Conservation (phyloP, 2,113 vertebrate species). For the Tachycineta bicolor region DNA sequence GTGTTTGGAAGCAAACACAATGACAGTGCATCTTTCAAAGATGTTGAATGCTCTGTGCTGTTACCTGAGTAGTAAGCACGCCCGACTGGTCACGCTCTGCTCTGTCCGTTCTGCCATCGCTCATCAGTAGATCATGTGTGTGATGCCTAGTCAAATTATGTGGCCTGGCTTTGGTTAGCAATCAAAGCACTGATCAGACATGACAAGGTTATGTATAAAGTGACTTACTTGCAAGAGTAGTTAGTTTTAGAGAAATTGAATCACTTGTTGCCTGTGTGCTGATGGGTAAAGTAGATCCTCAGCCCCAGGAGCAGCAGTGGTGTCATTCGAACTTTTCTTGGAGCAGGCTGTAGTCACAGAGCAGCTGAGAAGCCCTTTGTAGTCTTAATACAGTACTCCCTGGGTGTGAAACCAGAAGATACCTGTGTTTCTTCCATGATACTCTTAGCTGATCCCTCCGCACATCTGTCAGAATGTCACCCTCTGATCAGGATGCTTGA, state of each 20-base stretch:
- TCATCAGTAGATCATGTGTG: background rate
- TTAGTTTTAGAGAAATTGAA: background rate
- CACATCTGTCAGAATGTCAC: background rate
- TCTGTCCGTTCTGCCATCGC: background rate
- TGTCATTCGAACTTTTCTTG: background rate
- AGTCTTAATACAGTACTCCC: background rate
- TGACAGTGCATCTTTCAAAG: background rate
- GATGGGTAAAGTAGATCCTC: background rate
- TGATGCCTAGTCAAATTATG: background rate
- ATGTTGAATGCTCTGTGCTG: background rate
- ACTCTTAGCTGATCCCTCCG: background rate
- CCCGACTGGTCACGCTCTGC: accelerated
- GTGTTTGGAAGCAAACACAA: background rate
- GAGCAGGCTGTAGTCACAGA: background rate
- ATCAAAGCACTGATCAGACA: background rate
- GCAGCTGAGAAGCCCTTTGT: background rate
- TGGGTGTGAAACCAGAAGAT: background rate
- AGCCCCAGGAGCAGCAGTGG: background rate
- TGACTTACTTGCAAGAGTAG: background rate
- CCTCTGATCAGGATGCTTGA: background rate
- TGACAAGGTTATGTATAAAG: background rate
- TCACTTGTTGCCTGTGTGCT: background rate
- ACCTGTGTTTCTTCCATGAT: background rate
- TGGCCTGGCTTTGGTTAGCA: background rate
- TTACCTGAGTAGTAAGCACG: background rate